These are phyloP conservation scores for Tribolium madens DNA, from an alignment of 1,140 invertebrate species.

Conservation along the genomic window DNA sequence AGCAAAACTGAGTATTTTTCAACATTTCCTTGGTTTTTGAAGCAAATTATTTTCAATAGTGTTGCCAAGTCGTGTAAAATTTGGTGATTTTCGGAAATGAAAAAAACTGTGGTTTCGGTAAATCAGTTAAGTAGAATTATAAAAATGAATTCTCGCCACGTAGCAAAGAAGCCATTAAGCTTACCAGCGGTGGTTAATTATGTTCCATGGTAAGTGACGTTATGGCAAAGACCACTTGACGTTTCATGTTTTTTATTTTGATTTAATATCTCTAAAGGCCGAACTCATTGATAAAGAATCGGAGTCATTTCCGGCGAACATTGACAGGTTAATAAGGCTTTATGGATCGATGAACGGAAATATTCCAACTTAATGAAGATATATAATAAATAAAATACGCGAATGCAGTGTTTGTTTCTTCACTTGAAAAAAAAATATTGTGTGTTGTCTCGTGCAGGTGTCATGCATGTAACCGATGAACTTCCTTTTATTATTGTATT, in stretches of 20 bases:
- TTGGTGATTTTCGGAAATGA: too few relatives aligned
- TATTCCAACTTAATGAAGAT: background rate
- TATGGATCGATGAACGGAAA: background rate
- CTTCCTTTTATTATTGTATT: constrained; percentile 43
- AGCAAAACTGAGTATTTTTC: too few relatives aligned
- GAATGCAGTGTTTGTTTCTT: background rate
- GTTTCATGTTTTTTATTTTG: constrained; percentile 5
- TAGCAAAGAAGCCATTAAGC: constrained; percentile 3
- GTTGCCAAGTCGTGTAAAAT: too few relatives aligned
- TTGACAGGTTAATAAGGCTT: constrained; percentile 23
- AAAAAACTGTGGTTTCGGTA: too few relatives aligned
- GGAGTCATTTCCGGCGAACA: constrained; percentile 25
- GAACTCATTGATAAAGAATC: constrained; percentile 29
- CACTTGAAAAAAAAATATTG: background rate
- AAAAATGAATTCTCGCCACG: constrained; percentile 4
- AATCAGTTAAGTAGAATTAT: background rate
- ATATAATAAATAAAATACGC: constrained; percentile 1
- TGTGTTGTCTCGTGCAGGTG: constrained; percentile 16
- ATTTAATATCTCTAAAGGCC: constrained; percentile 28
- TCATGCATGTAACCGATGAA: constrained; percentile 13
- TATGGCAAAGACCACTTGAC: constrained; percentile 23
- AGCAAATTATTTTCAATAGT: too few relatives aligned
- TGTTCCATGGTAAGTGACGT: constrained; percentile 7
- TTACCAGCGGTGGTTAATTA: constrained; percentile 18
- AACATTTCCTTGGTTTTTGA: too few relatives aligned